Base-by-base conservation (phyloP, 2,797 vertebrate species). In the Gymnodraco acuticeps region DNA sequence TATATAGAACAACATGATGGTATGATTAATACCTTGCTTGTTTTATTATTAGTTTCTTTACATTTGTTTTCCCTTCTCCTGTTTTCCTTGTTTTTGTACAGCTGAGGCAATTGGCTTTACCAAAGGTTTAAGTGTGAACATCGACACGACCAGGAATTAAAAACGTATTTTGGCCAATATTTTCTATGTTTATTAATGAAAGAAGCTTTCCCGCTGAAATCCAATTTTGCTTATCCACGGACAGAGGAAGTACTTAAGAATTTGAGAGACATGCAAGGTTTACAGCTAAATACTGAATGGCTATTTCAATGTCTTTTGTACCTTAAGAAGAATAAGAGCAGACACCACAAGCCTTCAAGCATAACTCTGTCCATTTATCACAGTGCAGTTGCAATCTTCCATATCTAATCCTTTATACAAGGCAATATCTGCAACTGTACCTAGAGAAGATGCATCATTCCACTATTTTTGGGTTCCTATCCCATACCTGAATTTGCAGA, bases 1-100 rank as follows among this genome's bases (percentile, higher is more conserved):
- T 52, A 69, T 52, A 69, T 53, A 52, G 31, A 61, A 41, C 3
- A 17, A 47, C 52, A 70, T 78, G 64, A 70, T 4, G 78, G 77
- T 81, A 53, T 81, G 59, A 73, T 19, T 64, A 63, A 80, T 78
- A 82, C 67, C 81, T 84, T 77, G 60, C 70, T 71, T 94, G 87
- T 92, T 84, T 86, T 92, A 87, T 92, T 46, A 50, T 74, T 72
- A 51, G 14, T 64, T 76, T 42, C 15, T 64, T 77, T 77, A 17
- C 8, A 9, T 60, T 60, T 46, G 67, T 64, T 17, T 75, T 69
- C 23, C 0, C 73, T 79, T 83, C 83, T 59, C 13, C 23, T 55
- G 31, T 73, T 79, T 79, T 70, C 14, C 58, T 79, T 86, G 2
- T 62, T 69, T 80, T 83, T 81, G 38, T 60, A 73, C 16, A 80